phyloP scores from a whole-genome alignment of 1,140 invertebrate genomes.

The Hyposmocoma kahamanoa region DNA sequence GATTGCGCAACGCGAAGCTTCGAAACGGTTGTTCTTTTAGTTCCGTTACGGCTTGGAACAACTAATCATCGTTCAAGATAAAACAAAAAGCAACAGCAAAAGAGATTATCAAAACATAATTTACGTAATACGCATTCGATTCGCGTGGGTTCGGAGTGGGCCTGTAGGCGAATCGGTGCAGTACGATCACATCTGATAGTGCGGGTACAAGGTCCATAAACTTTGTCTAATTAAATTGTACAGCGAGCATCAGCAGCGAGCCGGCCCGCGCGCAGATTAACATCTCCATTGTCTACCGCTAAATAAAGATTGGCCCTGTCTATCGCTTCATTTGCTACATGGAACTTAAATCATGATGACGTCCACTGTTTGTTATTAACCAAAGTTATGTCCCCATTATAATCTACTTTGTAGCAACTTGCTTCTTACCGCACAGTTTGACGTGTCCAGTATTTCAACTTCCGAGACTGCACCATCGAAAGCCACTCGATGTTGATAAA shows the following conservation, averaged over 20 bases:
- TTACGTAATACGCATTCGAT: conserved; percentile 20
- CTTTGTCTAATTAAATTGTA: conserved; percentile 64
- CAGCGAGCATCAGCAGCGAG: conserved; percentile 38
- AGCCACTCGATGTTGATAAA: conserved; percentile 85
- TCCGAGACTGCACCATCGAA: conserved; percentile 86
- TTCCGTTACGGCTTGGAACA: conserved; percentile 31
- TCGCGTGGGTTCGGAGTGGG: conserved; percentile 19
- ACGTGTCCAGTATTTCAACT: conserved; percentile 88
- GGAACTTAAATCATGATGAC: not conserved
- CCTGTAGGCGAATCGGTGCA: conserved; percentile 6
- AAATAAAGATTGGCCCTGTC: conserved; percentile 49
- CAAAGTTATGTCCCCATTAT: not conserved
- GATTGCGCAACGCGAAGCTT: conserved; percentile 34
- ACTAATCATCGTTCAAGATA: conserved; percentile 22
- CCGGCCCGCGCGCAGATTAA: conserved; percentile 38
- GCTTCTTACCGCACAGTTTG: conserved; percentile 85
- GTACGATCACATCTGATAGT: conserved; percentile 35
- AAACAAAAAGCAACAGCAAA: no score
- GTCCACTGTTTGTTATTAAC: not conserved
- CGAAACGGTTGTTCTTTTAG: conserved; percentile 29
- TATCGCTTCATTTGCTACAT: conserved; percentile 37
- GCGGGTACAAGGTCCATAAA: conserved; percentile 41
- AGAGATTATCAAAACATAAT: not conserved
- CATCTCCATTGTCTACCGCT: conserved; percentile 62
- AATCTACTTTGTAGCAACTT: conserved; percentile 4